A percentile compares a stretch with the other conserved stretches of the same genome.
Evolutionary conservation across 2,888 invertebrate species (phyloP).

Genomic region (Drosophila meridiana): DNA sequence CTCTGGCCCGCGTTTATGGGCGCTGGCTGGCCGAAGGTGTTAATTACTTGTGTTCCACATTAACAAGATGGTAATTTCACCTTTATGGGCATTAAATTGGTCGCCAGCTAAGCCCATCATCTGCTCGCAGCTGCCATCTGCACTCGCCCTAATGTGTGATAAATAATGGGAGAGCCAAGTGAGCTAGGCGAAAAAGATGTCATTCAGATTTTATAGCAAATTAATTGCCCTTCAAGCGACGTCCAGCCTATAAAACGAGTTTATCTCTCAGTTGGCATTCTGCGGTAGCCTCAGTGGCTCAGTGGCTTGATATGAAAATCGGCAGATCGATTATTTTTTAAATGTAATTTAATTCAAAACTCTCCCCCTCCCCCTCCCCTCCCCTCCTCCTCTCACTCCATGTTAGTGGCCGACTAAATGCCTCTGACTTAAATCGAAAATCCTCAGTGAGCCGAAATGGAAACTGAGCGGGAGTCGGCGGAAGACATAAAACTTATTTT

Average conservation of each 20-base stretch:
- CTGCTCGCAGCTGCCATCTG: slow-evolving; percentile 56
- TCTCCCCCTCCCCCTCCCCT: background rate
- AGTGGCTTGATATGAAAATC: slow-evolving; percentile 38
- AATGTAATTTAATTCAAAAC: slow-evolving; percentile 10
- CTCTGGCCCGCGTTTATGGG: slow-evolving; percentile 44
- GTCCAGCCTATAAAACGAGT: slow-evolving; percentile 1
- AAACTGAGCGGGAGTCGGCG: background rate
- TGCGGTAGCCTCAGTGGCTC: slow-evolving; percentile 4
- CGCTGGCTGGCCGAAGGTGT: slow-evolving; percentile 71
- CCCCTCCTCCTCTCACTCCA: background rate
- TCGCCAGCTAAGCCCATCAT: slow-evolving; percentile 53
- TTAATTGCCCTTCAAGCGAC: slow-evolving; percentile 33
- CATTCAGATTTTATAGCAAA: slow-evolving; percentile 51
- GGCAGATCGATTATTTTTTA: background rate
- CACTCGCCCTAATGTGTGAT: slow-evolving; percentile 38
- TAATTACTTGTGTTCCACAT: slow-evolving; percentile 67
- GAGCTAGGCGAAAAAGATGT: slow-evolving; percentile 14
- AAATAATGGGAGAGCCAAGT: slow-evolving; percentile 27
- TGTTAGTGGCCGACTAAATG: background rate
- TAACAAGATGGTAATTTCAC: slow-evolving; percentile 80
- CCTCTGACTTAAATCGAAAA: slow-evolving; percentile 13
- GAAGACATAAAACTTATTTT: slow-evolving; percentile 65
- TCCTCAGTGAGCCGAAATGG: slow-evolving; percentile 16
- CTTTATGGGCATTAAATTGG: slow-evolving; percentile 75
- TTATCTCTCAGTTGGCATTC: slow-evolving; percentile 2